These are phyloP conservation scores for Engraulis encrasicolus DNA, from an alignment of 2,113 vertebrate genomes.

Conservation along the genomic window DNA sequence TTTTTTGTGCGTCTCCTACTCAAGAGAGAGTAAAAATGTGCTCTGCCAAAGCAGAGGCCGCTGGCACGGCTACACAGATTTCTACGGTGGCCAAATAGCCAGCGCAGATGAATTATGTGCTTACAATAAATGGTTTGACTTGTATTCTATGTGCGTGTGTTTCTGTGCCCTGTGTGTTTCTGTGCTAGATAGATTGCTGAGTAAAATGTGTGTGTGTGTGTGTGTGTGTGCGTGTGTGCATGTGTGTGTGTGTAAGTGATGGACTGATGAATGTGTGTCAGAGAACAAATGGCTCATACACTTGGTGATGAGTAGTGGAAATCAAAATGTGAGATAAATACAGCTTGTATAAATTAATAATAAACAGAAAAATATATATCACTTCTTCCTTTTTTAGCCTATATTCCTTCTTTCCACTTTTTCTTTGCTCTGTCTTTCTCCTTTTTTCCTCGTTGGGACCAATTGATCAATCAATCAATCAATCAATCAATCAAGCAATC, in stretches of 20 bases:
- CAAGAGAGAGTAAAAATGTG: slow-evolving; percentile 1
- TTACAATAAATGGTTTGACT: neutral
- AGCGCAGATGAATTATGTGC: neutral
- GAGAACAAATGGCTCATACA: no score
- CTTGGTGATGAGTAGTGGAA: no score
- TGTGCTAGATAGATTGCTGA: neutral
- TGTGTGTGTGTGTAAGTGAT: neutral
- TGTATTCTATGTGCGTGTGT: neutral
- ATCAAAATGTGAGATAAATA: no score
- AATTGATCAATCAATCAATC: no score
- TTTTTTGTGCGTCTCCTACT: neutral
- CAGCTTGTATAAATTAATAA: no score
- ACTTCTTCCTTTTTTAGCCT: no score
- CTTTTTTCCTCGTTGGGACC: no score
- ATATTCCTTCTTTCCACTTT: no score
- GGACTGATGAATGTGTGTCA: no score
- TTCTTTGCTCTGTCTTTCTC: no score
- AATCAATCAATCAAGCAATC: no score
- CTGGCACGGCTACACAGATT: neutral
- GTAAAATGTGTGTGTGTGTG: neutral
- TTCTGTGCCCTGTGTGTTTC: neutral
- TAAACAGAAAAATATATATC: no score
- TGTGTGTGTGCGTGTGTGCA: neutral
- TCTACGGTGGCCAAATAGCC: neutral
- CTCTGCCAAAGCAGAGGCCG: neutral